Conservation (phyloP, 1,140 invertebrate genomes). For the Pogonognathellus flavescens region DNA sequence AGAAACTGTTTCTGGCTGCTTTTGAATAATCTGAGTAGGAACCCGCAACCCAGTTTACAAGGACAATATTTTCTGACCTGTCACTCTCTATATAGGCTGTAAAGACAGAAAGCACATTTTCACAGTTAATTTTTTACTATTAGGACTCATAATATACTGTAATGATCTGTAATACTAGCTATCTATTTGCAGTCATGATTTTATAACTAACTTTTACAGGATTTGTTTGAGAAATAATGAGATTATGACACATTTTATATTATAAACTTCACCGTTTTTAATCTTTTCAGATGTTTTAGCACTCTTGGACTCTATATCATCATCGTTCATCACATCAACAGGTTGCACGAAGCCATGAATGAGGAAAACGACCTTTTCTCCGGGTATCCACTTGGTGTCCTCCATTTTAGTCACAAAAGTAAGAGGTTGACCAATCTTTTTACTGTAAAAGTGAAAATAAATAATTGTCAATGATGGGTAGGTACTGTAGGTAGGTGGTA, state of each 20-base stretch:
- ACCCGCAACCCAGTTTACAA: background rate
- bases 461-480: too few relatives aligned
- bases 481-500: too few relatives aligned
- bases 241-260: background rate
- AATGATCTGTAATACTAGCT: too few relatives aligned
- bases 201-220: background rate
- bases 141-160: too few relatives aligned
- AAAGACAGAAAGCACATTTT: background rate
- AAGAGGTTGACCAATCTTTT: background rate
- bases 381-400: background rate
- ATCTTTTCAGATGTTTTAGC: background rate
- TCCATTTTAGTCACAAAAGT: background rate
- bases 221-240: background rate
- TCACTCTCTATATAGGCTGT: background rate
- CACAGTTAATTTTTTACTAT: background rate
- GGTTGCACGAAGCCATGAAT: constrained; percentile 7
- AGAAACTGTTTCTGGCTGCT: background rate
- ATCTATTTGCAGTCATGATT: background rate
- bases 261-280: background rate
- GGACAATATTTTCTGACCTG: background rate
- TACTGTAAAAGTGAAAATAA: background rate
- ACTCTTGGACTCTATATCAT: background rate
- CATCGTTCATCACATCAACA: background rate
- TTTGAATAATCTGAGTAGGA: background rate
- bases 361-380: background rate